Conservation (phyloP, 2,888 invertebrate species). For the Acronicta psi region DNA sequence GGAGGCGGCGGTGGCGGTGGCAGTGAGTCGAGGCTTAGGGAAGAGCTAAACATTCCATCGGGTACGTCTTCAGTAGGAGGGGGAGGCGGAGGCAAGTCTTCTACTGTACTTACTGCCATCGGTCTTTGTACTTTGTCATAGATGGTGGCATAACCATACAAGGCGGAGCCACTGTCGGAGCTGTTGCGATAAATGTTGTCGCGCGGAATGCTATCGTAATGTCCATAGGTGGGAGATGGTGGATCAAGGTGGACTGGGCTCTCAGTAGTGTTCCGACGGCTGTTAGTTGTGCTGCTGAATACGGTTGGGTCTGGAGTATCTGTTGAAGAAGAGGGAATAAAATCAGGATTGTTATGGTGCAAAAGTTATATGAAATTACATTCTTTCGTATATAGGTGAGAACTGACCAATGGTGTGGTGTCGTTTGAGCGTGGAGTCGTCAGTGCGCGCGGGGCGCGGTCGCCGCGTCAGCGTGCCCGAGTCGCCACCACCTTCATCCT, state of each 20-base stretch:
- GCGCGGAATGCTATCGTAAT: conserved; percentile 75
- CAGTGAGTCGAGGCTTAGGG: conserved; percentile 93
- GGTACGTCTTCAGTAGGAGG: conserved; percentile 90
- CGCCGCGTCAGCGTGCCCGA: conserved; percentile 87
- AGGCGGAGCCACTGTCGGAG: conserved; percentile 72
- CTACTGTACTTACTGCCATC: conserved; percentile 66
- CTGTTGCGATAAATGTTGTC: conserved; percentile 72
- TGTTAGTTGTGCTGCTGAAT: conserved; percentile 61
- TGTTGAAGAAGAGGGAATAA: conserved; percentile 43
- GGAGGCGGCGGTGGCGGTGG: conserved; percentile 95
- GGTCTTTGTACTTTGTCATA: conserved; percentile 80
- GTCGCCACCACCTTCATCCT: conserved; percentile 86
- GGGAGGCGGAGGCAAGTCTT: conserved; percentile 91
- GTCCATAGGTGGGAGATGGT: conserved; percentile 72
- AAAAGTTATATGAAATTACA: no score
- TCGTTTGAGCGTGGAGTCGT: conserved; percentile 81
- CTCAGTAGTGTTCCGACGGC: conserved; percentile 60
- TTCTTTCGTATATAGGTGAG: background rate
- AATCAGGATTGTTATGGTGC: conserved; percentile 1
- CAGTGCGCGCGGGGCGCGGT: conserved; percentile 71
- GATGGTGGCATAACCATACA: conserved; percentile 85
- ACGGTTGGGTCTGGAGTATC: conserved; percentile 69
- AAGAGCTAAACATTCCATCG: conserved; percentile 92
- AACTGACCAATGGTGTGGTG: conserved; percentile 73
- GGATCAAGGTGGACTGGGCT: conserved; percentile 69